Conservation (phyloP, 2,797 vertebrate species). For the Avahi laniger region DNA sequence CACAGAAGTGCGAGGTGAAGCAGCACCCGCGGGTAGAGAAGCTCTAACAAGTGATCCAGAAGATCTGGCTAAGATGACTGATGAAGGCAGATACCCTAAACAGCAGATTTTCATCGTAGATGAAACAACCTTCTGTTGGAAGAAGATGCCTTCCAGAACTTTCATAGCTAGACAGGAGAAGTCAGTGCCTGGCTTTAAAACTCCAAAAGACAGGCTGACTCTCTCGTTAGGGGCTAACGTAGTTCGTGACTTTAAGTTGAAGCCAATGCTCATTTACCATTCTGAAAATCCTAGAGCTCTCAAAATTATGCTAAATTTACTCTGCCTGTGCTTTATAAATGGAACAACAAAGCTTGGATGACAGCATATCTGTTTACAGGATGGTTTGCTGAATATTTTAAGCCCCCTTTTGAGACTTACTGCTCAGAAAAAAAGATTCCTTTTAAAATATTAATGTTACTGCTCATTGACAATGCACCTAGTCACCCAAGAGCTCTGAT, state of each 20-base stretch:
- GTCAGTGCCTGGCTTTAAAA: not conserved
- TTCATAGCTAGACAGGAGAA: not conserved
- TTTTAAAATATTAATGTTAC: not conserved
- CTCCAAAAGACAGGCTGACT: not conserved
- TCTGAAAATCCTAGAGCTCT: not conserved
- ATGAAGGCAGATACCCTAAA: not conserved
- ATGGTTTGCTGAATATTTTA: not conserved
- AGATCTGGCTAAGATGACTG: not conserved
- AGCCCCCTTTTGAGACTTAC: not conserved
- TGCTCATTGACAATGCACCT: not conserved
- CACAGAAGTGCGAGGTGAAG: not conserved
- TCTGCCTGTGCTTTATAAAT: not conserved
- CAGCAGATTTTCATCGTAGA: not conserved
- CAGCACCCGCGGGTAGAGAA: not conserved
- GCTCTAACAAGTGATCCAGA: not conserved
- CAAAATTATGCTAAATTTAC: not conserved
- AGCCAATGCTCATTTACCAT: not conserved
- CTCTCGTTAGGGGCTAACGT: not conserved
- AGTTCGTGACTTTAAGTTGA: not conserved
- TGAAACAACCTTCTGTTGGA: not conserved
- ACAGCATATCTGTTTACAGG: not conserved
- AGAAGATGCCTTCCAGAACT: not conserved
- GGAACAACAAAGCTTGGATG: not conserved
- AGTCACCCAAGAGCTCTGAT: not conserved
- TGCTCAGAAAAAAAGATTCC: not conserved